These are phyloP conservation scores for Anguilla obscura DNA, from an alignment of 2,797 vertebrate genomes.

Conservation along the genomic window DNA sequence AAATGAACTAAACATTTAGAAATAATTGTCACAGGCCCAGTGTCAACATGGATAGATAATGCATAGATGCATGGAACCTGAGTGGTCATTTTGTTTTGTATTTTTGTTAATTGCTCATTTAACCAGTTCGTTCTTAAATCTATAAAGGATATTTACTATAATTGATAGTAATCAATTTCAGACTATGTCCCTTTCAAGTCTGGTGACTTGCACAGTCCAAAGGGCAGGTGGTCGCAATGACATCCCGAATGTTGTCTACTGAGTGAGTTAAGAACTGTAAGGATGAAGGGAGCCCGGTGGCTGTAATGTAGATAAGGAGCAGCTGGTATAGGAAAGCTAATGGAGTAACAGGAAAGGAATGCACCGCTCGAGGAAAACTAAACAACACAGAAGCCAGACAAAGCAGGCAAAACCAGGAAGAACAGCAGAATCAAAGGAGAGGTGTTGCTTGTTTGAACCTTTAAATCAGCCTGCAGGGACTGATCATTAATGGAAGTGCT, in stretches of 20 bases:
- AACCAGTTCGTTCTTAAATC: too few species aligned
- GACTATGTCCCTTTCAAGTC: neutral
- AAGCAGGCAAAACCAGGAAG: constrained; percentile 30
- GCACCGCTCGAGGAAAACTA: constrained; percentile 14
- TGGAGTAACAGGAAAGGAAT: constrained; percentile 27
- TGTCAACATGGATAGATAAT: neutral
- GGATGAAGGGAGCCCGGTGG: neutral
- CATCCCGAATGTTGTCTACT: neutral
- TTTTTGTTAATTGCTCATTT: neutral
- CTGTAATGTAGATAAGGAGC: neutral
- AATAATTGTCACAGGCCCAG: too few species aligned
- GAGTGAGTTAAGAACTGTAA: neutral
- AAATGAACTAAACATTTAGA: too few species aligned
- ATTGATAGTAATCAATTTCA: too few species aligned
- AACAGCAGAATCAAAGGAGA: constrained; percentile 35
- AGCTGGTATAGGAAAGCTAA: neutral
- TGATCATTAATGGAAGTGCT: constrained; percentile 38
- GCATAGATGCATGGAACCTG: neutral
- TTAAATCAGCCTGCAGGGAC: constrained; percentile 32
- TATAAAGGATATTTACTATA: too few species aligned
- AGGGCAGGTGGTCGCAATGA: neutral
- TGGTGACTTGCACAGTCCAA: neutral
- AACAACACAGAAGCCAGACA: constrained; percentile 38
- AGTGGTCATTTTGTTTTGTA: neutral
- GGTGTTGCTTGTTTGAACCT: constrained; percentile 30